Evolutionary conservation across 2,888 invertebrate species (phyloP).

Genomic region (Metallyticus violacea): DNA sequence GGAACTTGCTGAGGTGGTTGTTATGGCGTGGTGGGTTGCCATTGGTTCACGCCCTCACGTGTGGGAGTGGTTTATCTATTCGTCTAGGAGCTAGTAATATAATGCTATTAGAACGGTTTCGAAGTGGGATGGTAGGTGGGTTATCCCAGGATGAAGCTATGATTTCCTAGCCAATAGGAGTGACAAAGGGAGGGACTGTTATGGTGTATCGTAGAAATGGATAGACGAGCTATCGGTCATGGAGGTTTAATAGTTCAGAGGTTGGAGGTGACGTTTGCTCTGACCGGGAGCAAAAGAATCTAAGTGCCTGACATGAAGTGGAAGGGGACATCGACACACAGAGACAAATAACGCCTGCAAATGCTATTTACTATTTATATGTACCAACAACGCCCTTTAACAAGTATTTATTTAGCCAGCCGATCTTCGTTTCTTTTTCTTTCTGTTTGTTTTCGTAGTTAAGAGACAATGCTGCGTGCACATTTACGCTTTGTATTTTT

Average conservation of each 20-base stretch:
- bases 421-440: too few species aligned
- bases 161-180: slow-evolving; percentile 3
- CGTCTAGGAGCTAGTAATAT: background rate
- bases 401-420: too few species aligned
- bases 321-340: too few species aligned
- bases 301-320: background rate
- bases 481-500: too few species aligned
- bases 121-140: background rate
- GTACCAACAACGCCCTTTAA: too few species aligned
- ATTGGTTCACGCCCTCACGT: background rate
- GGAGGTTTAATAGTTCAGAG: background rate
- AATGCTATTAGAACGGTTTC: background rate
- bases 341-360: too few species aligned
- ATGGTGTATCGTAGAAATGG: background rate
- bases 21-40: background rate
- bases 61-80: background rate
- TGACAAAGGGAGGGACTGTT: background rate
- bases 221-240: background rate
- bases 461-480: too few species aligned
- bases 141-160: background rate
- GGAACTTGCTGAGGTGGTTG: too few species aligned
- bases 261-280: background rate
- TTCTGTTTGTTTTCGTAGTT: too few species aligned
- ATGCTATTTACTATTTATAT: too few species aligned
- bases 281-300: background rate